phyloP scores from a whole-genome alignment of 30 jellyfish, hydroid and myxozoan genomes.

The Chrysaora quinquecirrha region DNA sequence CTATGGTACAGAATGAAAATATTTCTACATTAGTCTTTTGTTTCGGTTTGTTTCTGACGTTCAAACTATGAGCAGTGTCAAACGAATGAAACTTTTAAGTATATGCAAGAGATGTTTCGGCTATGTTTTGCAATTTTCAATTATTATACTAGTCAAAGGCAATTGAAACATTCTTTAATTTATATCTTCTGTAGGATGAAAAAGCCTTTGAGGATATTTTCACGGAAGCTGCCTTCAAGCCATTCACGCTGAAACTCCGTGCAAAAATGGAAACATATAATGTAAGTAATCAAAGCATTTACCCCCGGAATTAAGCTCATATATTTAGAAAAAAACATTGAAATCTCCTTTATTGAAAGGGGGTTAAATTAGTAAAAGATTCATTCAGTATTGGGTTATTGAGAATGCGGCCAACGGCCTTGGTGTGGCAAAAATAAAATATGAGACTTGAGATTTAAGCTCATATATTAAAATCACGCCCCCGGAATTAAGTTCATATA shows the following conservation, averaged over 20 bases:
- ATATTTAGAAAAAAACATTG: not conserved
- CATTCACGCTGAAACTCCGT: constrained; percentile 81
- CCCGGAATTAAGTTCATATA: not conserved
- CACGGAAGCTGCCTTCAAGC: constrained; percentile 79
- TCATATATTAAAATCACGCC: not conserved
- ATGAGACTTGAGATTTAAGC: too few relatives aligned
- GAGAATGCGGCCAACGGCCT: too few relatives aligned
- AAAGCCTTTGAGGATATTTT: constrained; percentile 73
- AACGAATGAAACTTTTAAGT: too few relatives aligned
- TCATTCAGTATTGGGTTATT: too few relatives aligned
- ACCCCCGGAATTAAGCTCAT: not conserved
- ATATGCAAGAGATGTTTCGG: too few relatives aligned
- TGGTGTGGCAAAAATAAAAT: too few relatives aligned
- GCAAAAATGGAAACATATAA: constrained; percentile 97
- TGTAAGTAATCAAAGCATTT: constrained; percentile 43
- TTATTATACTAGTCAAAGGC: not conserved
- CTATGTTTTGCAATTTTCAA: not conserved
- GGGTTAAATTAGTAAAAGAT: too few relatives aligned
- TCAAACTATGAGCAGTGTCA: too few relatives aligned
- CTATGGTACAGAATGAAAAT: too few relatives aligned
- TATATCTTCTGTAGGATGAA: constrained; percentile 71
- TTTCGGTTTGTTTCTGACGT: too few relatives aligned
- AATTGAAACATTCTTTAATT: not conserved
- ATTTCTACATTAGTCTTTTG: too few relatives aligned
- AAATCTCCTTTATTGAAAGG: not conserved